Evolutionary conservation across 64 coral and sea anemone species (phyloP).

Genomic region (Acropora tenuis): DNA sequence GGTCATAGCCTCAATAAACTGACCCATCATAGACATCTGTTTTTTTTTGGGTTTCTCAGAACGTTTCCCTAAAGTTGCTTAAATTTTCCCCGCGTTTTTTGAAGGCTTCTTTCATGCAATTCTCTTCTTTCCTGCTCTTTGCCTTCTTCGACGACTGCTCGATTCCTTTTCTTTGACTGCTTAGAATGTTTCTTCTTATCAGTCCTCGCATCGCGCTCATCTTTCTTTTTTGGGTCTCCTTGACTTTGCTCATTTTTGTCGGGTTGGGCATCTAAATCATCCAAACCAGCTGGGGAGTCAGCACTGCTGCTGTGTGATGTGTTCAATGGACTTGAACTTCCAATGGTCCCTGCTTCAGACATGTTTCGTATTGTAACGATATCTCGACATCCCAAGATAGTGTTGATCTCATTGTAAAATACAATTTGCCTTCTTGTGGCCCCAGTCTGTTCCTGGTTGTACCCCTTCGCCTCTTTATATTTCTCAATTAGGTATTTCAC

Average conservation of each 20-base stretch:
- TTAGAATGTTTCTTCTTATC: conserved; percentile 8
- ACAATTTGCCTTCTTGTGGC: not conserved
- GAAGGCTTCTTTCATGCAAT: conserved; percentile 13
- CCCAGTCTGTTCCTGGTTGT: not conserved
- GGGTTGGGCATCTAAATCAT: conserved; percentile 10
- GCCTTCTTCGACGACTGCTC: not conserved
- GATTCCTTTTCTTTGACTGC: conserved; percentile 13
- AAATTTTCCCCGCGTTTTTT: conserved; percentile 18
- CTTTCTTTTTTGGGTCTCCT: not conserved
- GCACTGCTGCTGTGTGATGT: not conserved
- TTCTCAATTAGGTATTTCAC: conserved; percentile 12
- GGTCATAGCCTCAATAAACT: not conserved
- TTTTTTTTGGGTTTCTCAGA: not conserved
- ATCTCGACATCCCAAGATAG: not conserved
- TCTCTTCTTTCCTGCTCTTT: conserved; percentile 7
- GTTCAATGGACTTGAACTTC: not conserved
- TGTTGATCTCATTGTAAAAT: not conserved
- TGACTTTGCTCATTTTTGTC: conserved; percentile 21
- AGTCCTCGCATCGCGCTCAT: not conserved
- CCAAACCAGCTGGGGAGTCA: not conserved
- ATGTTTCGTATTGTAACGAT: conserved; percentile 5
- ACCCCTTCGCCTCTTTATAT: not conserved
- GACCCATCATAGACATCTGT: not conserved
- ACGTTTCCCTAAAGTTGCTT: conserved; percentile 14
- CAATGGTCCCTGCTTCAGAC: not conserved